These are phyloP conservation scores for Acrossocheilus wenchowensis DNA, from an alignment of 2,797 vertebrate species.

Conservation along the genomic window DNA sequence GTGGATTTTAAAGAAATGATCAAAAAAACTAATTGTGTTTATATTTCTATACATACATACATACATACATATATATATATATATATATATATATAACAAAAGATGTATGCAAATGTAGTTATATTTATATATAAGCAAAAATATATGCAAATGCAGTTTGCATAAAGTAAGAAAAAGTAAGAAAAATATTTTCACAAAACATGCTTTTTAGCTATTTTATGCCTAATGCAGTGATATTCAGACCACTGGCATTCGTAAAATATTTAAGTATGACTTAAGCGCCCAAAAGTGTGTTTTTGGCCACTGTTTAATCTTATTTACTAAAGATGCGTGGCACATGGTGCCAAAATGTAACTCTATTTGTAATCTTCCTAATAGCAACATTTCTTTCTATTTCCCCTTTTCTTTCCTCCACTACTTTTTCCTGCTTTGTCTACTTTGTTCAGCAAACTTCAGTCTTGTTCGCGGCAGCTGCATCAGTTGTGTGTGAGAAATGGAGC, in stretches of 20 bases:
- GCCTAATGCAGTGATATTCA: background rate
- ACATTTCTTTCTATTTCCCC: background rate
- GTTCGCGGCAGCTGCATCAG: slow-evolving; percentile 26
- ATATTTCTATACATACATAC: no score
- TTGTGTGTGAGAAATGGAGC: slow-evolving; percentile 42
- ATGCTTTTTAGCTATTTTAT: background rate
- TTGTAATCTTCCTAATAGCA: background rate
- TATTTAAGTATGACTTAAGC: background rate
- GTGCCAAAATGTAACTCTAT: background rate
- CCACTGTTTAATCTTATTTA: background rate
- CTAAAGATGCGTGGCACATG: background rate
- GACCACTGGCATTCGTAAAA: background rate
- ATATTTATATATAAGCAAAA: no score
- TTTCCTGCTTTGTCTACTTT: slow-evolving; percentile 75
- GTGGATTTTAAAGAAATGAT: background rate
- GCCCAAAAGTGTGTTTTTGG: background rate
- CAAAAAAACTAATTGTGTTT: no score
- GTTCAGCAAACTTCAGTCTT: slow-evolving; percentile 37
- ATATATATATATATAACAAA: no score
- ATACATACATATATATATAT: no score
- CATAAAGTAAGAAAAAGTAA: background rate
- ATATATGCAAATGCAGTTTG: no score
- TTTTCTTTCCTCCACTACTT: background rate
- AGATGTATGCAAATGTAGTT: no score
- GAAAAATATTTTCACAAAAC: background rate